Conservation (phyloP, 2,113 vertebrate species). For the Vicugna pacos region DNA sequence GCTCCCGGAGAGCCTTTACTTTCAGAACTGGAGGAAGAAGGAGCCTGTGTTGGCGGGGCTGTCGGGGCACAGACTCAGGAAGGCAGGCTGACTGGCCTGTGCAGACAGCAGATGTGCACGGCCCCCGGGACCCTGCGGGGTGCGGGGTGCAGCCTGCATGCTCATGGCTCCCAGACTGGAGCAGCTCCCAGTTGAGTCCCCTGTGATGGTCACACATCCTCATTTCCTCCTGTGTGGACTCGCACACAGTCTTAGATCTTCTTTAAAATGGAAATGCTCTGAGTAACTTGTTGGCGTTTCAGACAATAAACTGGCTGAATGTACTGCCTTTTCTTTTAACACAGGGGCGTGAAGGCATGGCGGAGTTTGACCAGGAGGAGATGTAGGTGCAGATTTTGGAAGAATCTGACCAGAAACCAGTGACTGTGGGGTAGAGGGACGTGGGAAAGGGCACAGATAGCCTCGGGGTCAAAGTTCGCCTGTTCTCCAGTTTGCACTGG, state of each 20-base stretch:
- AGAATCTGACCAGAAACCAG: not conserved
- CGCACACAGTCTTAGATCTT: not conserved
- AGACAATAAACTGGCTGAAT: no score
- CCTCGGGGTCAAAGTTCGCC: not conserved
- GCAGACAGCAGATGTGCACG: no score
- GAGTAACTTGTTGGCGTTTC: not conserved
- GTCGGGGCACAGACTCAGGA: not conserved
- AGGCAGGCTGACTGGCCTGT: no score
- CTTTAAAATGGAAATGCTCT: not conserved
- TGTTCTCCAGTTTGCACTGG: not conserved
- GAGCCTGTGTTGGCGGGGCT: no score
- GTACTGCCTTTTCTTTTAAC: not conserved
- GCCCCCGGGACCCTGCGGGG: no score
- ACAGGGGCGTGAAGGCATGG: rapidly evolving
- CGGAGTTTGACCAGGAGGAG: not conserved
- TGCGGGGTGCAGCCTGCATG: no score
- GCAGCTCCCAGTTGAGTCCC: rapidly evolving
- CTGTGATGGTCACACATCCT: no score
- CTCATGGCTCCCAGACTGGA: not conserved
- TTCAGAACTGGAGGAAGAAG: not conserved
- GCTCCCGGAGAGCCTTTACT: not conserved
- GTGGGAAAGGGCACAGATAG: not conserved
- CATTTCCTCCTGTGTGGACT: not conserved
- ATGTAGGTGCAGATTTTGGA: not conserved
- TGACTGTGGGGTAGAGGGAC: not conserved